These are phyloP conservation scores for Heliconius melpomene DNA, from an alignment of 1,140 invertebrate species.

Conservation along the genomic window DNA sequence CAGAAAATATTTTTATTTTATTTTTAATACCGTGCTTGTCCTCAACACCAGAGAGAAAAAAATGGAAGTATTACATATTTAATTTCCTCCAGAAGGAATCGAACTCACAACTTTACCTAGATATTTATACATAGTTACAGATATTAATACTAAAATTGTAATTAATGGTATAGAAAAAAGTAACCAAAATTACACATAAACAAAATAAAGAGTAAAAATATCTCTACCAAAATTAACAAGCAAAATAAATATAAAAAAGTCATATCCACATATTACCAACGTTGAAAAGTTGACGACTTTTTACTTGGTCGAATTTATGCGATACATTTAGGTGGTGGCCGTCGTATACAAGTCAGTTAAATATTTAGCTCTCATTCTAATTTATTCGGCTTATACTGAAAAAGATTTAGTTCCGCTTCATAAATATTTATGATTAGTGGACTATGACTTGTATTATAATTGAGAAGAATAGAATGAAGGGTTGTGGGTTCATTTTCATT, in stretches of 20 bases:
- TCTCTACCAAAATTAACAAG: background rate
- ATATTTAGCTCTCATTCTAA: conserved; percentile 76
- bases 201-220: background rate
- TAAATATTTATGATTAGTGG: conserved; percentile 64
- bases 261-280: conserved; percentile 53
- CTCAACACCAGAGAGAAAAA: too few relatives aligned
- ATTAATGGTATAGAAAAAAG: too few relatives aligned
- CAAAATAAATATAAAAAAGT: conserved; percentile 22
- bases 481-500: background rate
- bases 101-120: background rate
- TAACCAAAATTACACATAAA: too few relatives aligned
- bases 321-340: conserved; percentile 75
- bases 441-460: background rate
- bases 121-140: too few relatives aligned
- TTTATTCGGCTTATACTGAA: conserved; percentile 74
- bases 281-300: conserved; percentile 71
- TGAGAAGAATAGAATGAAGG: too few relatives aligned
- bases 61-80: background rate
- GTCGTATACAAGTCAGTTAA: conserved; percentile 75
- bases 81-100: background rate
- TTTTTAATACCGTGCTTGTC: too few relatives aligned
- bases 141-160: too few relatives aligned
- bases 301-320: conserved; percentile 76
- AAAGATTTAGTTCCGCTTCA: conserved; percentile 70
- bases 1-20: too few relatives aligned